phyloP scores from a whole-genome alignment of 2,888 invertebrate species.

The Fragum fragum region DNA sequence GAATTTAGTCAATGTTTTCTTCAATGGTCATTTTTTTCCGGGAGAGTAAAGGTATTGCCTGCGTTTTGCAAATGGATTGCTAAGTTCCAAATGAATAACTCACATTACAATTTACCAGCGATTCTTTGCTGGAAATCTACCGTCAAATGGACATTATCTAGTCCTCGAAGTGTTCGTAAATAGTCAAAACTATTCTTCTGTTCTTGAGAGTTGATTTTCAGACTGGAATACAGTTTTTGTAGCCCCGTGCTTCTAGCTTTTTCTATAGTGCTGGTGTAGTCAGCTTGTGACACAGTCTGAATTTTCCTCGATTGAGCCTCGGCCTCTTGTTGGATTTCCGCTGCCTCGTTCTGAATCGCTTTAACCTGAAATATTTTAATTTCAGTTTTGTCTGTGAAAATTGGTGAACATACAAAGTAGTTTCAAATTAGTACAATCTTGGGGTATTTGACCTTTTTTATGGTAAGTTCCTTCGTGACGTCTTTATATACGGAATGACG shows the following conservation, averaged over 20 bases:
- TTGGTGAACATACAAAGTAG: too few species aligned
- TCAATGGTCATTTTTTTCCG: too few species aligned
- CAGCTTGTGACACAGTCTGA: conserved; percentile 68
- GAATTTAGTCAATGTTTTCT: too few species aligned
- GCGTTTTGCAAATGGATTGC: too few species aligned
- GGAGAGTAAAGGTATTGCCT: too few species aligned
- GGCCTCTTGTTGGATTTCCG: conserved; percentile 75
- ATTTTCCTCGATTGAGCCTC: conserved; percentile 70
- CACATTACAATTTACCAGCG: conserved; percentile 57
- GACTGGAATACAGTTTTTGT: conserved; percentile 72
- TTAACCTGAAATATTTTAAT: conserved; percentile 78
- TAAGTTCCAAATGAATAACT: too few species aligned
- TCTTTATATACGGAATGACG: too few species aligned
- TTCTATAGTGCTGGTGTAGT: conserved; percentile 79
- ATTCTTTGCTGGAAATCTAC: conserved; percentile 81
- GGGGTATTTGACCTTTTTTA: too few species aligned
- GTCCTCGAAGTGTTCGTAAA: conserved; percentile 77
- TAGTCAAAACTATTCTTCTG: conserved; percentile 82
- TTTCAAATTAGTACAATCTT: too few species aligned
- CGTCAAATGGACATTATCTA: conserved; percentile 78
- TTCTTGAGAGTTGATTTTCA: conserved; percentile 72
- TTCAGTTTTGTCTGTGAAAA: too few species aligned
- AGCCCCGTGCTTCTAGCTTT: conserved; percentile 76
- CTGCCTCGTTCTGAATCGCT: conserved; percentile 74
- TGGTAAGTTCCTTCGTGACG: too few species aligned